Conservation (phyloP, 2,113 vertebrate genomes). For the Onychorhynchus coronatus region DNA sequence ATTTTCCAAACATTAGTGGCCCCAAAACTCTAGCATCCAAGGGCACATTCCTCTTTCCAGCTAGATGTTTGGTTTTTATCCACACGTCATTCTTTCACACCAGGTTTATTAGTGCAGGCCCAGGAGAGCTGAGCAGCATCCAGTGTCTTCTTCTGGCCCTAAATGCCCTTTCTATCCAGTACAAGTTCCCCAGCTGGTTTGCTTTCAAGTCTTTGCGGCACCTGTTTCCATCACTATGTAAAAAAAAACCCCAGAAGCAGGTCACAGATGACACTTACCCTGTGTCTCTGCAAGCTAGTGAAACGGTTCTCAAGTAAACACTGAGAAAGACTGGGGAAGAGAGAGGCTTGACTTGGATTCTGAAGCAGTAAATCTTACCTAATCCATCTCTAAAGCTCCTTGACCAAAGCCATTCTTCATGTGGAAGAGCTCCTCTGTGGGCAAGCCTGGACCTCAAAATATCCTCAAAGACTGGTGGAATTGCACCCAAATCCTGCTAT, state of each 20-base stretch:
- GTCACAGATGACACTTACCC: background rate
- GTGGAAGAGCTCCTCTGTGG: background rate
- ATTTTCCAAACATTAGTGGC: background rate
- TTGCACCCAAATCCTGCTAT: background rate
- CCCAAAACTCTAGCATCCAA: background rate
- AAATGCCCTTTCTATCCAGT: background rate
- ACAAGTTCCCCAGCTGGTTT: background rate
- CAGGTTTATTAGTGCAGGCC: background rate
- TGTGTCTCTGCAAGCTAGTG: background rate
- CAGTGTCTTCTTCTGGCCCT: background rate
- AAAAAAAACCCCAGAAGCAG: background rate
- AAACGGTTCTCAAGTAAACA: background rate
- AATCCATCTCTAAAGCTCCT: background rate
- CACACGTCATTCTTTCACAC: background rate
- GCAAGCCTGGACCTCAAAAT: background rate
- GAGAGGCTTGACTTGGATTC: background rate
- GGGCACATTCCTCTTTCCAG: background rate
- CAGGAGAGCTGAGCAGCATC: background rate
- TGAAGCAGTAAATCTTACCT: background rate
- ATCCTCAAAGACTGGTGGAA: background rate
- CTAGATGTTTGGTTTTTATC: background rate
- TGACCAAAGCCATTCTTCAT: background rate
- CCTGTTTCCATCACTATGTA: background rate
- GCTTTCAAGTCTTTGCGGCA: background rate
- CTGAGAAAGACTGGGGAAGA: background rate